Percentiles rank a stretch among this genome's conserved stretches.
These are phyloP conservation scores for Hedychridium roseum DNA, from an alignment of 2,888 invertebrate genomes.

Conservation along the genomic window DNA sequence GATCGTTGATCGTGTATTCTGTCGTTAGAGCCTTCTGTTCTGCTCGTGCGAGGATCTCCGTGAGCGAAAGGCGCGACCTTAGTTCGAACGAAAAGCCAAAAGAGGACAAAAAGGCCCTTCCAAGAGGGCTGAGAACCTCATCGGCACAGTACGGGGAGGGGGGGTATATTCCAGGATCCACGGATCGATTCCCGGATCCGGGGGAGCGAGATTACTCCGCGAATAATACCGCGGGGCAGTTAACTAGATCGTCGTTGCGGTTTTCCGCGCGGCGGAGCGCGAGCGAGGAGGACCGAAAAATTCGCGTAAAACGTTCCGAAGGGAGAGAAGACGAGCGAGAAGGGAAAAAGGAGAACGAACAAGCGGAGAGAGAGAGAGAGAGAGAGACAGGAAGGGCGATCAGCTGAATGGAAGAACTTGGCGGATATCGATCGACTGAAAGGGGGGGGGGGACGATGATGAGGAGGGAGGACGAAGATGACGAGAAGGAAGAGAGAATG, in stretches of 20 bases:
- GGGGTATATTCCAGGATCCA: slow-evolving; percentile 6
- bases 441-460: background rate
- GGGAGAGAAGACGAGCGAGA: slow-evolving; percentile 13
- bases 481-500: slow-evolving; percentile 13
- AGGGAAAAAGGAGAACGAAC: slow-evolving; percentile 9
- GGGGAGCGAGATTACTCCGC: slow-evolving; percentile 32
- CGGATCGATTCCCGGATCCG: slow-evolving; percentile 16
- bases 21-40: too few species aligned
- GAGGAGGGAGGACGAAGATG: slow-evolving; percentile 6
- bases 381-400: slow-evolving; percentile 3
- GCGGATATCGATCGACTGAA: background rate
- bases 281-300: slow-evolving; percentile 9
- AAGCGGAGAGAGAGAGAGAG: slow-evolving; percentile 16
- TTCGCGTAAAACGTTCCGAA: slow-evolving; percentile 10
- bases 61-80: too few species aligned
- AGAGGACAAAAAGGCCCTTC: too few species aligned
- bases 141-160: too few species aligned
- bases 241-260: slow-evolving; percentile 46
- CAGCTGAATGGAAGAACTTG: background rate
- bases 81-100: too few species aligned
- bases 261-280: slow-evolving; percentile 30
- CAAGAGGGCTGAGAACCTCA: too few species aligned
- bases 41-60: too few species aligned
- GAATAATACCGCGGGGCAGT: slow-evolving; percentile 41
- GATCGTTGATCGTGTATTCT: too few species aligned